phyloP scores from a whole-genome alignment of 1,140 invertebrate species.

The Drosophila lacertosa region DNA sequence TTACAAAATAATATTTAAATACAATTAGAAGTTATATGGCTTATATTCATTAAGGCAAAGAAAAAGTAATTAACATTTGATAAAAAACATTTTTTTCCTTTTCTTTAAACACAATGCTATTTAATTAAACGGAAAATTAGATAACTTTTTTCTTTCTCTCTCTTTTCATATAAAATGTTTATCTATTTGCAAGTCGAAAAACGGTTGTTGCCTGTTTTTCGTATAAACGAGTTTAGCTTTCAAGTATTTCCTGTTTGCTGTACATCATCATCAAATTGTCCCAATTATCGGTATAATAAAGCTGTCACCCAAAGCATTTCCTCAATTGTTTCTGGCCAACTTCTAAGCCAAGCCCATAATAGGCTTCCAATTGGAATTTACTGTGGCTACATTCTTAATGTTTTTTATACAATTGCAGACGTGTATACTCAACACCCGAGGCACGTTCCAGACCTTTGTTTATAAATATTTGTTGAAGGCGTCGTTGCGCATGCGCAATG shows the following conservation, averaged over 20 bases:
- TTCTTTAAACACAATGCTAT: too few species aligned
- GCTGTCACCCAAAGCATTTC: neutral
- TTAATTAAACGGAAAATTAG: too few species aligned
- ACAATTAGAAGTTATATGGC: too few species aligned
- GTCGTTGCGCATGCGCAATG: constrained; percentile 70
- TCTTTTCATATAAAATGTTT: too few species aligned
- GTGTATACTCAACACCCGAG: constrained; percentile 29
- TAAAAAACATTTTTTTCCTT: too few species aligned
- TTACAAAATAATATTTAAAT: too few species aligned
- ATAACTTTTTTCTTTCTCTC: too few species aligned
- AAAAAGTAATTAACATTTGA: too few species aligned
- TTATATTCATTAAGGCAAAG: too few species aligned
- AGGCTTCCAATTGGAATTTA: constrained; percentile 13
- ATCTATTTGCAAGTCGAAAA: too few species aligned
- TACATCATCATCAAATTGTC: too few species aligned
- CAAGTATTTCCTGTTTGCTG: constrained; percentile 11
- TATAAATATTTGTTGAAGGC: constrained; percentile 7
- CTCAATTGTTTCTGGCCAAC: constrained; percentile 6
- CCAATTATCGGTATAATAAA: neutral
- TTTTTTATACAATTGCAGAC: constrained; percentile 1
- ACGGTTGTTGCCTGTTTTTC: neutral
- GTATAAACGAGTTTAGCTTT: neutral
- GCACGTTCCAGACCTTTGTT: constrained; percentile 47
- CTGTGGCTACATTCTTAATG: constrained; percentile 41
- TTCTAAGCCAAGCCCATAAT: neutral